These are phyloP conservation scores for Epizoanthus fatuus DNA, from an alignment of 92 coral and sea anemone genomes.

Conservation along the genomic window DNA sequence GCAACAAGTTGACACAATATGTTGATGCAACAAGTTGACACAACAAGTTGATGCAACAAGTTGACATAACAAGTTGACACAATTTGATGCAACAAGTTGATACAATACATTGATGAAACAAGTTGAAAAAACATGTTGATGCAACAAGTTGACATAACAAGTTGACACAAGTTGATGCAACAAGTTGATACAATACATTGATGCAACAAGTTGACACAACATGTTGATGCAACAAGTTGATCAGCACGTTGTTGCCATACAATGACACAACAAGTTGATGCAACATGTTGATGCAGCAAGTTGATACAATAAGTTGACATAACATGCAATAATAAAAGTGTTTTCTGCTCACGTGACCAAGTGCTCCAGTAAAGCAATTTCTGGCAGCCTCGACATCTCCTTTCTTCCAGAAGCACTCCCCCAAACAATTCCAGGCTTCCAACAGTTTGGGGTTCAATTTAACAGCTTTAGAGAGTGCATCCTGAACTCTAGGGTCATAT, in stretches of 20 bases:
- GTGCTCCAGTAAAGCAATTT: constrained; percentile 96
- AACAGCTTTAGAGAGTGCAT: constrained; percentile 94
- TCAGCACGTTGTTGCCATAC: too few relatives aligned
- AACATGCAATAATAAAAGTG: not conserved
- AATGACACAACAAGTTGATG: not conserved
- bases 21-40: not conserved
- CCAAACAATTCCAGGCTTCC: constrained; percentile 98
- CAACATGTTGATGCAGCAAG: not conserved
- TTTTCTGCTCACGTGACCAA: constrained; percentile 83
- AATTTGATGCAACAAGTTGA: not conserved
- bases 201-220: not conserved
- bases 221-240: too few relatives aligned
- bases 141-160: not conserved
- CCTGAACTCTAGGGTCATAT: constrained; percentile 90
- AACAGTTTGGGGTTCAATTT: constrained; percentile 93
- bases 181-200: not conserved
- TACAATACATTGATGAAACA: not conserved
- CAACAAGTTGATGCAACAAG: not conserved
- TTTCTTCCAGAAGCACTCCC: constrained; percentile 98
- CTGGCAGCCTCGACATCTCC: constrained; percentile 95
- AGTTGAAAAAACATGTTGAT: not conserved
- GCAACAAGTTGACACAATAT: not conserved
- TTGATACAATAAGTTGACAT: not conserved
- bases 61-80: too few relatives aligned
- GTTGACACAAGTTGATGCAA: not conserved